Evolutionary conservation across 2,888 invertebrate genomes (phyloP).

Genomic region (Campoletis raptor): DNA sequence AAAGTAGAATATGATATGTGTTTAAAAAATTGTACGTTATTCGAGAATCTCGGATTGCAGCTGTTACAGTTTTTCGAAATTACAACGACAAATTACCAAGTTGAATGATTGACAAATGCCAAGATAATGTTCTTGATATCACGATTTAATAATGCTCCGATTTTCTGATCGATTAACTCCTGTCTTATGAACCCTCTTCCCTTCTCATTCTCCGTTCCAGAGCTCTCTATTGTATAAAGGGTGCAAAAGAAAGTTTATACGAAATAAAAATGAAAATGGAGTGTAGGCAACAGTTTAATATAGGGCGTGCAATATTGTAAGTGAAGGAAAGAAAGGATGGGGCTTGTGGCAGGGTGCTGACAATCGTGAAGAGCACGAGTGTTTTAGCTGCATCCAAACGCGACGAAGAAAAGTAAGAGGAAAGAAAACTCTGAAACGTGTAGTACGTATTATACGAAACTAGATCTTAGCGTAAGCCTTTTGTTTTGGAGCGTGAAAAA

Average conservation of each 20-base stretch:
- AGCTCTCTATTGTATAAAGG: conserved; percentile 68
- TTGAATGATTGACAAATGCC: conserved; percentile 41
- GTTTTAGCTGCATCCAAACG: conserved; percentile 63
- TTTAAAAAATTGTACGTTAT: conserved; percentile 1
- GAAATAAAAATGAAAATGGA: conserved; percentile 50
- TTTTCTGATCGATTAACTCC: conserved; percentile 77
- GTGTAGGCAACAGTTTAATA: conserved; percentile 75
- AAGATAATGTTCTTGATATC: conserved; percentile 66
- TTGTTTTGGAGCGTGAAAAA: conserved; percentile 67
- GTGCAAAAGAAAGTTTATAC: conserved; percentile 67
- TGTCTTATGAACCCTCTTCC: conserved; percentile 41
- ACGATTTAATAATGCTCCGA: conserved; percentile 76
- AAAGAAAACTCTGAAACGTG: conserved; percentile 25
- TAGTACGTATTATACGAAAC: conserved; percentile 55
- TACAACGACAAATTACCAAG: conserved; percentile 33
- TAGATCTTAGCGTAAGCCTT: conserved; percentile 65
- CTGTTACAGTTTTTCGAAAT: conserved; percentile 44
- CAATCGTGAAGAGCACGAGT: conserved; percentile 58
- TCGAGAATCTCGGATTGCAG: conserved; percentile 22
- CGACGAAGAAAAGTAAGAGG: conserved; percentile 4
- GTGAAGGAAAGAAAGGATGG: conserved; percentile 51
- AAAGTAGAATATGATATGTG: neutral
- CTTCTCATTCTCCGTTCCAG: conserved; percentile 55
- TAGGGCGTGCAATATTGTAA: conserved; percentile 74
- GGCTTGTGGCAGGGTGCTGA: conserved; percentile 59